These are phyloP conservation scores for Blera fallax DNA, from an alignment of 2,888 invertebrate genomes.

Conservation along the genomic window DNA sequence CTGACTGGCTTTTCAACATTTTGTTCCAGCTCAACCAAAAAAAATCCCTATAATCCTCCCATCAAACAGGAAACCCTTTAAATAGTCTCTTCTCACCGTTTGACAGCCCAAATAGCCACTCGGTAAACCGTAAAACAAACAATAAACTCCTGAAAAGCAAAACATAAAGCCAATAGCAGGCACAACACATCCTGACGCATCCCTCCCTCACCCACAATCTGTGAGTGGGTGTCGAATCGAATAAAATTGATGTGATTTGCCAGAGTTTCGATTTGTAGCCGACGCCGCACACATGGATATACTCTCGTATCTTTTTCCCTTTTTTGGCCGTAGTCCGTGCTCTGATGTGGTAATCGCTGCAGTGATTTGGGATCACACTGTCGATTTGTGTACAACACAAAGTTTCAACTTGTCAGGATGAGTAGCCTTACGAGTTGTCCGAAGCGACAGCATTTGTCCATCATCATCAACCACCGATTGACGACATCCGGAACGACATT, in stretches of 20 bases:
- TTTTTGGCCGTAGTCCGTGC: not conserved
- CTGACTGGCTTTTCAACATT: not conserved
- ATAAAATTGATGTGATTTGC: conserved; percentile 50
- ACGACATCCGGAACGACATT: conserved; percentile 38
- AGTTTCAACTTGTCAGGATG: conserved; percentile 47
- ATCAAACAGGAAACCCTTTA: not conserved
- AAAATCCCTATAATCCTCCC: conserved; percentile 22
- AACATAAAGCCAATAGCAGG: not conserved
- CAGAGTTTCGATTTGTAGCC: conserved; percentile 10
- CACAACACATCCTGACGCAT: not conserved
- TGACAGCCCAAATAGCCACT: conserved; percentile 14
- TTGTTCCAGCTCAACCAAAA: not conserved
- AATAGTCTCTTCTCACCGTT: not conserved
- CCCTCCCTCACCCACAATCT: not conserved
- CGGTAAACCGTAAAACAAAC: conserved; percentile 14
- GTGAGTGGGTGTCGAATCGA: conserved; percentile 30
- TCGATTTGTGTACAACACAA: conserved; percentile 13
- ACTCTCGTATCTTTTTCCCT: not conserved
- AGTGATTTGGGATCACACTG: conserved; percentile 55
- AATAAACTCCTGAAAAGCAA: conserved; percentile 6
- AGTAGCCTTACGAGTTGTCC: conserved; percentile 37
- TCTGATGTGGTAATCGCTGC: conserved; percentile 60
- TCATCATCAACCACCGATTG: conserved; percentile 61
- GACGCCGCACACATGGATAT: not conserved
- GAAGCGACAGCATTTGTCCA: conserved; percentile 41